Percentiles rank a stretch among this genome's conserved stretches.
These are phyloP conservation scores for Plebejus anna DNA, from an alignment of 2,888 invertebrate species.

Conservation along the genomic window DNA sequence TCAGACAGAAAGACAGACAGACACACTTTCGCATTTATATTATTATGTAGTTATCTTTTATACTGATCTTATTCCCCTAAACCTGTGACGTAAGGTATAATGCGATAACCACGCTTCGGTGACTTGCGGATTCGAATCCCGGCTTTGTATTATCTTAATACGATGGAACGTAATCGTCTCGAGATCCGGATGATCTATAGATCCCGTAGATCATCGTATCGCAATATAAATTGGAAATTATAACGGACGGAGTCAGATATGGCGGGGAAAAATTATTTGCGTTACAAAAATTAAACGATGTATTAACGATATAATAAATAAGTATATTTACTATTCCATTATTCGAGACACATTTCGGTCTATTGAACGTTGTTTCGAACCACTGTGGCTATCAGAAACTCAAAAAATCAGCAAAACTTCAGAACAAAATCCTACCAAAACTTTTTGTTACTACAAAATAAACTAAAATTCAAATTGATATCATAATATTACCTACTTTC, in stretches of 20 bases:
- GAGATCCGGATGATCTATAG: constrained; percentile 4
- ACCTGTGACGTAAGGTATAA: constrained; percentile 9
- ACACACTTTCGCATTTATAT: no score
- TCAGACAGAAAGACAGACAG: no score
- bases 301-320: no score
- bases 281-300: background rate
- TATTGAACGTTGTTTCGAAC: no score
- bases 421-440: no score
- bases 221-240: background rate
- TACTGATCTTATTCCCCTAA: background rate
- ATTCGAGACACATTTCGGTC: no score
- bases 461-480: no score
- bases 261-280: background rate
- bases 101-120: constrained; percentile 6
- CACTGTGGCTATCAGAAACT: no score
- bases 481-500: no score
- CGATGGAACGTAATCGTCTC: constrained; percentile 12
- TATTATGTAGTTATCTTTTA: background rate
- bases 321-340: no score
- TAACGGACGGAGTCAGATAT: background rate
- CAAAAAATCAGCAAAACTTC: no score
- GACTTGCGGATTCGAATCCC: constrained; percentile 19
- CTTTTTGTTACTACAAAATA: no score
- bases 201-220: background rate
- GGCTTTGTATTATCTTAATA: constrained; percentile 21